These are phyloP conservation scores for Alentia gelatinosa DNA, from an alignment of 2,888 invertebrate species.

Conservation along the genomic window DNA sequence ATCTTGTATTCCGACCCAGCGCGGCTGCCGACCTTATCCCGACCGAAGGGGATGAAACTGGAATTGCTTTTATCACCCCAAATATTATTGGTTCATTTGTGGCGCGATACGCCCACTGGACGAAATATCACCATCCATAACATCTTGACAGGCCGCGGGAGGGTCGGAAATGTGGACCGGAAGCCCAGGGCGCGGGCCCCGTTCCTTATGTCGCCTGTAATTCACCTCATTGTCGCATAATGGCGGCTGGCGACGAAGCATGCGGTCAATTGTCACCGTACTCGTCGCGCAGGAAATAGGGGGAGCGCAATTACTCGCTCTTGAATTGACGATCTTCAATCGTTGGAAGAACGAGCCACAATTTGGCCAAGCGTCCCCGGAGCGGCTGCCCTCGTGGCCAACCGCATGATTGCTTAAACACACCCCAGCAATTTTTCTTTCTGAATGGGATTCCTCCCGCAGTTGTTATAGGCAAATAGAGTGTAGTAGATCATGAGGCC, in stretches of 20 bases:
- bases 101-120: background rate
- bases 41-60: background rate
- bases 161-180: background rate
- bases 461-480: conserved; percentile 42
- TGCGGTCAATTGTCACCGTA: background rate
- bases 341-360: background rate
- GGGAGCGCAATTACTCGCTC: background rate
- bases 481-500: conserved; percentile 37
- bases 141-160: conserved; percentile 34
- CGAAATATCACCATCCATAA: conserved; percentile 49
- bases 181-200: background rate
- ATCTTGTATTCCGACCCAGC: conserved; percentile 49
- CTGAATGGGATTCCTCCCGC: conserved; percentile 33
- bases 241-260: background rate
- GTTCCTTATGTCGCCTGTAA: conserved; percentile 3
- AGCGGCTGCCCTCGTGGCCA: background rate
- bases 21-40: conserved; percentile 35
- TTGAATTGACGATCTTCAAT: conserved; percentile 21
- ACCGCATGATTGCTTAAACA: conserved; percentile 31
- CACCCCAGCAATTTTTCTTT: conserved; percentile 32
- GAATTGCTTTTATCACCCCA: conserved; percentile 50
- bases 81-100: conserved; percentile 51
- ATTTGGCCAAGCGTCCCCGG: background rate
- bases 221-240: background rate
- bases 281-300: background rate